Conservation (phyloP, 2,797 vertebrate genomes). For the Lagodon rhomboides region DNA sequence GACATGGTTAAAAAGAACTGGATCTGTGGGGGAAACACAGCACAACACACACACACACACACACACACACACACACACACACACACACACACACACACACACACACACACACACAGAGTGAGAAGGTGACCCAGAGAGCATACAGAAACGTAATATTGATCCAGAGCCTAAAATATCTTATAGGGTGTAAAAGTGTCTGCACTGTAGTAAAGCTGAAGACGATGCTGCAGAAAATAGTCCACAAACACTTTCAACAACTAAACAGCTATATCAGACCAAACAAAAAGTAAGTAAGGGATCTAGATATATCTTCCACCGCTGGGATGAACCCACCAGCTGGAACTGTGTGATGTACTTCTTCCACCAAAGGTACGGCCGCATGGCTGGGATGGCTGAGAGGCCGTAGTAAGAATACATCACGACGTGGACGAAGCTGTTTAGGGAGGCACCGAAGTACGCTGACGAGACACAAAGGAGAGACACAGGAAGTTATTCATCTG, state of each 20-base stretch:
- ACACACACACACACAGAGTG: slow-evolving; percentile 18
- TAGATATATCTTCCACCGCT: background rate
- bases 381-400: slow-evolving; percentile 92
- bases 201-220: slow-evolving; percentile 14
- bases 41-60: slow-evolving; percentile 18
- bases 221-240: slow-evolving; percentile 18
- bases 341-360: slow-evolving; percentile 99
- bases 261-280: slow-evolving; percentile 2
- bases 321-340: slow-evolving; percentile 91
- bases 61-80: slow-evolving; percentile 1
- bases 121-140: slow-evolving; percentile 47
- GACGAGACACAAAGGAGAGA: slow-evolving; percentile 44
- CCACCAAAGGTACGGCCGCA: slow-evolving; percentile 98
- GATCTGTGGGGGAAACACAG: slow-evolving; percentile 82
- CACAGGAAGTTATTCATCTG: slow-evolving; percentile 24
- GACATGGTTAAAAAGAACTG: slow-evolving; percentile 95
- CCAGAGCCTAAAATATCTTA: slow-evolving; percentile 53
- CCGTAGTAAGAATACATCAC: slow-evolving; percentile 99
- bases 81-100: slow-evolving; percentile 15
- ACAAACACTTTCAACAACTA: background rate
- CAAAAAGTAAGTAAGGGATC: background rate
- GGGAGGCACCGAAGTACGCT: slow-evolving; percentile 95
- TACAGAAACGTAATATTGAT: slow-evolving; percentile 49
- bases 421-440: slow-evolving; percentile 98
- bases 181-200: slow-evolving; percentile 6